Evolutionary conservation across 2,797 vertebrate species (phyloP), one percentile per base, ranked within the genome.

Genomic region (Hephaestus fuliginosus): DNA sequence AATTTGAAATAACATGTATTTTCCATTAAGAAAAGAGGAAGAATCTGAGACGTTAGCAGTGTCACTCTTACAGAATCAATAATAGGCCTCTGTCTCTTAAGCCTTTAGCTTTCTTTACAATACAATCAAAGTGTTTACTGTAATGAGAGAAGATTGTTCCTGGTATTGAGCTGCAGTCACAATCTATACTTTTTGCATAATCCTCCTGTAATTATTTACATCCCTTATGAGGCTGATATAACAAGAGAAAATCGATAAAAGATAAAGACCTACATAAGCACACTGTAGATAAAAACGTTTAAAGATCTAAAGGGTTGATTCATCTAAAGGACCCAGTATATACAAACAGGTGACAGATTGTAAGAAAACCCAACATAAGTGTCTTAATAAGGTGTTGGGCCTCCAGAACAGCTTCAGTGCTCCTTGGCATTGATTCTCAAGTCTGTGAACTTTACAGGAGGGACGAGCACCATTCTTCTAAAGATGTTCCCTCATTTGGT

Each of bases 181-280:
- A 78, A 39, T 61, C 18, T 14, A 51, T 46, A 8, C 11, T n/a
- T 65, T 49, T 55, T n/a, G 28, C 11, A 3, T 58, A 48, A 77
- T 74, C 61, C 36, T 67, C 22, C 17, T 75, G 72, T 68, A 66
- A 80, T 80, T 46, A 36, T 25, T 25, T 46, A 3, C 8, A 36
- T 25, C 57, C 25, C 30, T 20, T 67, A 0, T 49, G 6, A 73
- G 63, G 62, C 1, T 28, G 60, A 64, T 53, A 17, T 41, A 72
- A 68, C 10, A 11, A 46, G 4, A 65, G 17, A 25, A 39, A 61
- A 77, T 82, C 56, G 71, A 69, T 80, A 25, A 28, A 49, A 62
- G 46, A 70, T 51, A 84, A 70, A 14, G 28, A 36, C 36, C 53
- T 1, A 5, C 25, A 41, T 25, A 71, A 70, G 58, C 74, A 70